A percentile compares a stretch with the other conserved stretches of the same genome.
These are phyloP conservation scores for Notarius lentiginosus DNA, from an alignment of 2,113 vertebrate genomes.

Conservation along the genomic window DNA sequence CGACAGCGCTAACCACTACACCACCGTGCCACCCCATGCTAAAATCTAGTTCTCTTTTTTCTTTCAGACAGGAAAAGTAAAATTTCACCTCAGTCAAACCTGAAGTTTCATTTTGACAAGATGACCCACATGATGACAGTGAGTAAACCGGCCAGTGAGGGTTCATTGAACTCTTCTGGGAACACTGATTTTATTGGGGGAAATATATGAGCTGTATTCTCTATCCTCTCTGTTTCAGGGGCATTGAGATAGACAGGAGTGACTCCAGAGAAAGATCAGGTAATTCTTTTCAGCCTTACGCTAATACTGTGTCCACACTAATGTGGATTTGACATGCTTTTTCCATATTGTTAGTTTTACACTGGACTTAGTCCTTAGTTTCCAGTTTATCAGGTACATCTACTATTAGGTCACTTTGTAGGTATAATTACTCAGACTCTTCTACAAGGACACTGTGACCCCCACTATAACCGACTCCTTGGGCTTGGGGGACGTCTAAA, in stretches of 20 bases:
- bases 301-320: neutral
- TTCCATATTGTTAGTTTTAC: neutral
- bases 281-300: neutral
- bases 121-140: conserved; percentile 86
- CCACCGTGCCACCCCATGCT: no score
- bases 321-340: neutral
- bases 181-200: neutral
- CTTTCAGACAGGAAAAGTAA: conserved; percentile 84
- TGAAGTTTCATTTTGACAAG: conserved; percentile 98
- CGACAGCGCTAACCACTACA: no score
- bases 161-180: neutral
- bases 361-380: neutral
- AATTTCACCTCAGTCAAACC: conserved; percentile 90
- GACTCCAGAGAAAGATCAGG: conserved; percentile 37
- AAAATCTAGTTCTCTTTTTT: conserved; percentile 5
- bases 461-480: no score
- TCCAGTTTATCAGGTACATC: neutral
- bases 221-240: conserved; percentile 40
- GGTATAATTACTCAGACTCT: neutral
- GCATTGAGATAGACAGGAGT: conserved; percentile 30
- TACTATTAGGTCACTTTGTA: neutral
- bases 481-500: no score
- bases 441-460: neutral
- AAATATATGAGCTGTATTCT: neutral
- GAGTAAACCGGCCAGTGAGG: conserved; percentile 53